phyloP scores from a whole-genome alignment of 64 coral and sea anemone species.

The Porites australiensis region DNA sequence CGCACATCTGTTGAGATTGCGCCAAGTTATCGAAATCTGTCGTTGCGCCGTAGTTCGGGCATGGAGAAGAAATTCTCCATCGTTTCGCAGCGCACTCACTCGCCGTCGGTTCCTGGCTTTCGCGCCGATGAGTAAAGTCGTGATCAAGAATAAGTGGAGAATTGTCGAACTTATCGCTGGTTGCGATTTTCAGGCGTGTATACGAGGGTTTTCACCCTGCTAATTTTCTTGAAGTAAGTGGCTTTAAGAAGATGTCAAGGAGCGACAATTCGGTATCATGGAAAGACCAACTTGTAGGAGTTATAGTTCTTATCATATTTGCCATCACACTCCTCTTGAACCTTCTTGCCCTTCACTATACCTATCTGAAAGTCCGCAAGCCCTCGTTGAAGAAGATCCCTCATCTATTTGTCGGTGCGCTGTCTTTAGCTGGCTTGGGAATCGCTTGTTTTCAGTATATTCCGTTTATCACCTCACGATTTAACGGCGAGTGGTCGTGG shows the following conservation, averaged over 20 bases:
- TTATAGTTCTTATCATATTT: constrained; percentile 76
- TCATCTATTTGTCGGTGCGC: constrained; percentile 87
- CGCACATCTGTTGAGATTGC: background rate
- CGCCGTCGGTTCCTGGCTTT: background rate
- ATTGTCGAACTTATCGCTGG: background rate
- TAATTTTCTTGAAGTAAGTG: background rate
- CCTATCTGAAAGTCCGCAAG: constrained; percentile 88
- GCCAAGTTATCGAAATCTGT: background rate
- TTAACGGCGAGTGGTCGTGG: constrained; percentile 79
- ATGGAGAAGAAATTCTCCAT: background rate
- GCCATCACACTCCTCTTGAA: constrained; percentile 89
- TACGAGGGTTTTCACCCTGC: background rate
- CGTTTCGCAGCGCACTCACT: background rate
- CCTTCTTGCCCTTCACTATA: constrained; percentile 83
- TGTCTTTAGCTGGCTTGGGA: constrained; percentile 80
- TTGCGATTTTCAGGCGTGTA: constrained; percentile 5
- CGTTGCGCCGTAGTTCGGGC: background rate
- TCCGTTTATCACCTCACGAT: constrained; percentile 85
- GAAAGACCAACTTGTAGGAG: constrained; percentile 73
- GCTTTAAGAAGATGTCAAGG: constrained; percentile 14
- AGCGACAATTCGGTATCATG: constrained; percentile 25
- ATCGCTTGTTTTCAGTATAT: constrained; percentile 83
- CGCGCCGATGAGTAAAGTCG: background rate
- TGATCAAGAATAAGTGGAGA: background rate
- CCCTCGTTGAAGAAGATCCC: constrained; percentile 95